Evolutionary conservation across 35 echinoderm and acorn worm genomes (phyloP), one percentile per base, ranked within the genome.

Genomic region (Heliocidaris tuberculata): DNA sequence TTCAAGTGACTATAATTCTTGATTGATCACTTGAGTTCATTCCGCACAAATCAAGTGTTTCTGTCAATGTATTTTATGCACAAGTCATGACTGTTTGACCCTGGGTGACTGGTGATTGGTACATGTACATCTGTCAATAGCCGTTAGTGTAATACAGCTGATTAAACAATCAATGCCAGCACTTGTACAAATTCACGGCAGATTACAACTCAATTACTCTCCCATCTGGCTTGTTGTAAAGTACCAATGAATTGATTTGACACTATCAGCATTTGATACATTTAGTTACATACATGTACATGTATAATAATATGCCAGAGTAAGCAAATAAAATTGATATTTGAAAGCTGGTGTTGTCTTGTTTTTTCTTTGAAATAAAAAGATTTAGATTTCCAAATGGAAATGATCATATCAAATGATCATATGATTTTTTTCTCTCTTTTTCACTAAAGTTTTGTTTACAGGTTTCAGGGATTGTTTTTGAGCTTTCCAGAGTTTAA

Each of bases 131-230:
- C 65, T 78, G 65, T 78, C 65, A 78, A 19, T 19, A 78, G 27
- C 27, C 65, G 65, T 78, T 78, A 78, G 65, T 1, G 65, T 27
- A 42, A 42, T 78, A 27, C 21, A n/a, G 65, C 65, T 78, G 65
- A n/a, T 78, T 78, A 78, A 78, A 24, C 65, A 78, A 78, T 78
- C 65, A 78, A 19, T 78, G 65, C 27, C 65, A 17, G 8, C 7
- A 78, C 27, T 78, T n/a, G 65, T 78, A 7, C 21, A 12, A 78
- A 78, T 78, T 78, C 65, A 78, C 65, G n/a, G 65, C 21, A 7
- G 65, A 78, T 78, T 78, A 78, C 65, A 78, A 78, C 65, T 78
- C 65, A 5, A 78, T 78, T 78, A 78, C 65, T 78, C 65, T n/a
- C 21, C 21, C 65, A 78, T n/a, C 65, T 78, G 65, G 21, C 27